These are phyloP conservation scores for Mactra quadrangularis DNA, from an alignment of 1,140 invertebrate species.

Conservation along the genomic window DNA sequence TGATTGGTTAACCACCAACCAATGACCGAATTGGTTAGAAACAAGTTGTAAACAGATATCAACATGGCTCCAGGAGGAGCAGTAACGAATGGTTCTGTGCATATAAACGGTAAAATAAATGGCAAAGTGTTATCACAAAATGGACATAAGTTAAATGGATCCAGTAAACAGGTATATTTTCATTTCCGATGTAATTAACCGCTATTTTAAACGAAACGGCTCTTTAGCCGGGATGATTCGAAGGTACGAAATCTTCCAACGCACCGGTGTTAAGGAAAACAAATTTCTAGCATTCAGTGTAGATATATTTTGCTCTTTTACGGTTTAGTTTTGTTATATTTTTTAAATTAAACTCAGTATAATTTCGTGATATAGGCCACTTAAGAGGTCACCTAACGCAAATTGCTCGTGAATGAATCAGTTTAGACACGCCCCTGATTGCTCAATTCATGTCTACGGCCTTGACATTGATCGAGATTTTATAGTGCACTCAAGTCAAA, in stretches of 20 bases:
- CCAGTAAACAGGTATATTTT: conserved; percentile 26
- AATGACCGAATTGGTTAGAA: conserved; percentile 40
- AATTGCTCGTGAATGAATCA: too few relatives aligned
- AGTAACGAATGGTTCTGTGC: conserved; percentile 31
- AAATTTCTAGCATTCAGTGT: background rate
- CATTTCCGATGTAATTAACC: too few relatives aligned
- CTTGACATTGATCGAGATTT: too few relatives aligned
- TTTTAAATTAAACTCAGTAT: too few relatives aligned
- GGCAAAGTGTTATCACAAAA: conserved; percentile 32
- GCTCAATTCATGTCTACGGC: too few relatives aligned
- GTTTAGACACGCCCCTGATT: too few relatives aligned
- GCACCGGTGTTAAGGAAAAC: conserved; percentile 35
- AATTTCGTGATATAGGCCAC: too few relatives aligned
- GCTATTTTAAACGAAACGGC: too few relatives aligned
- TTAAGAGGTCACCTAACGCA: too few relatives aligned
- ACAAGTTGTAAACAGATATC: conserved; percentile 36
- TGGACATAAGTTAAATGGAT: conserved; percentile 56
- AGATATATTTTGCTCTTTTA: too few relatives aligned
- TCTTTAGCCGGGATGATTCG: background rate
- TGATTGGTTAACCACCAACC: conserved; percentile 24
- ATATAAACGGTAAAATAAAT: conserved; percentile 61
- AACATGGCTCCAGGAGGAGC: conserved; percentile 48
- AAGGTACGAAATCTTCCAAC: background rate
- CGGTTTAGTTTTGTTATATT: too few relatives aligned
- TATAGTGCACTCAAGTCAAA: too few relatives aligned